A percentile compares a stretch with the other conserved stretches of the same genome.
These are phyloP conservation scores for Selene dorsalis DNA, from an alignment of 2,797 vertebrate species.

Conservation along the genomic window DNA sequence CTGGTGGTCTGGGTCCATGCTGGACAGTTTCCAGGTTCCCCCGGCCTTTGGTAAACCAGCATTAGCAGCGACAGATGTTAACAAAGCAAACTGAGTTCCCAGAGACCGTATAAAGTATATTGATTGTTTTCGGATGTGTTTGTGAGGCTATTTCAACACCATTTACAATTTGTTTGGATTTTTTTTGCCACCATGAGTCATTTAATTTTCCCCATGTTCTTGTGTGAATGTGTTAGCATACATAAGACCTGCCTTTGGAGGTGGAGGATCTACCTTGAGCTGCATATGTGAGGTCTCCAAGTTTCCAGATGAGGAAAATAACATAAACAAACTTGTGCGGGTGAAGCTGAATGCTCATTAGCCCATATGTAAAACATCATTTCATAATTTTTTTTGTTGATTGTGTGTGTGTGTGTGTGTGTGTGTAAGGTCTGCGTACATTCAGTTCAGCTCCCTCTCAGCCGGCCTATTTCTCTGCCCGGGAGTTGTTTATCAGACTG, in stretches of 20 bases:
- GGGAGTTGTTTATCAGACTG: conserved; percentile 72
- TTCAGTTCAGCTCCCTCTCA: conserved; percentile 26
- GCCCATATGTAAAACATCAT: conserved; percentile 2
- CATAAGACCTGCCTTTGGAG: not conserved
- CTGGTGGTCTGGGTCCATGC: not conserved
- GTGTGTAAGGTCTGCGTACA: conserved; percentile 2
- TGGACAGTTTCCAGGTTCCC: not conserved
- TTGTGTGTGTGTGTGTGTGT: not conserved
- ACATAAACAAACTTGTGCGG: not conserved
- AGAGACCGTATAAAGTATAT: not conserved
- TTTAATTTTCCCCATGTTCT: not conserved
- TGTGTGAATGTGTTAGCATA: not conserved
- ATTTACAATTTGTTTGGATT: not conserved
- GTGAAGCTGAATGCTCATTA: conserved; percentile 1
- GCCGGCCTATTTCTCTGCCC: conserved; percentile 34
- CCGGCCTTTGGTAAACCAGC: not conserved
- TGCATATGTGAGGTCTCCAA: not conserved
- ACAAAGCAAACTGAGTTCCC: not conserved
- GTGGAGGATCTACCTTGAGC: not conserved
- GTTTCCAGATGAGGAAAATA: not conserved
- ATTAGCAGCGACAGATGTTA: not conserved
- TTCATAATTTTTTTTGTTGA: not conserved
- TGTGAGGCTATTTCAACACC: not conserved
- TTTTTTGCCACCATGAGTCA: not conserved
- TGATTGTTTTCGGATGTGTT: not conserved